Conservation (phyloP, 1,140 invertebrate genomes). For the Leptonema lineaticorne region DNA sequence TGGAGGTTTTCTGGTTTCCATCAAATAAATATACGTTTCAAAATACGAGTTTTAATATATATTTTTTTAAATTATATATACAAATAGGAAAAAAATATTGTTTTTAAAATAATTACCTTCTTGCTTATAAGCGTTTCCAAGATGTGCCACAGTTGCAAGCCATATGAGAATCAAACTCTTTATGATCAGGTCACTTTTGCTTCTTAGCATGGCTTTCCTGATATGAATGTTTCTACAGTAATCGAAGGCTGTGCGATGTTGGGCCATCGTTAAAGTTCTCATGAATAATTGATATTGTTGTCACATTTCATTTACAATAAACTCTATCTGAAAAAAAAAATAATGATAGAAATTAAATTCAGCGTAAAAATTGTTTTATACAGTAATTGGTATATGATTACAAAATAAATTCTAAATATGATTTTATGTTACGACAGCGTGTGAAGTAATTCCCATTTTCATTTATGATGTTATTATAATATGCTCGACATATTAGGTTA, state of each 20-base stretch:
- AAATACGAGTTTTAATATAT: too few relatives aligned
- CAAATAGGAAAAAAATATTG: too few relatives aligned
- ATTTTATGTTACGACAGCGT: too few relatives aligned
- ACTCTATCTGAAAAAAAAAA: neutral
- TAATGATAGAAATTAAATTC: neutral
- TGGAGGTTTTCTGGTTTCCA: neutral
- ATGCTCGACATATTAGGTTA: too few relatives aligned
- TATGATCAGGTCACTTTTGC: neutral
- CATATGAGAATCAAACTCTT: neutral
- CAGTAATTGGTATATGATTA: too few relatives aligned
- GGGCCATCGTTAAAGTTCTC: constrained; percentile 5
- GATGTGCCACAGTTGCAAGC: constrained; percentile 29
- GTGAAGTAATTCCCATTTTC: too few relatives aligned
- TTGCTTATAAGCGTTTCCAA: constrained; percentile 31
- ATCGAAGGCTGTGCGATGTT: constrained; percentile 3
- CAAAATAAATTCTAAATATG: too few relatives aligned
- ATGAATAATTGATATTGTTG: neutral
- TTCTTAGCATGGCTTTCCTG: neutral
- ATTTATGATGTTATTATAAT: too few relatives aligned
- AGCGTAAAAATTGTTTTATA: too few relatives aligned
- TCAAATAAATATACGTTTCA: neutral
- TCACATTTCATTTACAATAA: neutral
- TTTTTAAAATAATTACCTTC: too few relatives aligned
- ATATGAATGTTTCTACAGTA: neutral
- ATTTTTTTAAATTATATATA: neutral